Base-by-base conservation (phyloP, 1,140 invertebrate genomes). In the Neomicropteryx cornuta region DNA sequence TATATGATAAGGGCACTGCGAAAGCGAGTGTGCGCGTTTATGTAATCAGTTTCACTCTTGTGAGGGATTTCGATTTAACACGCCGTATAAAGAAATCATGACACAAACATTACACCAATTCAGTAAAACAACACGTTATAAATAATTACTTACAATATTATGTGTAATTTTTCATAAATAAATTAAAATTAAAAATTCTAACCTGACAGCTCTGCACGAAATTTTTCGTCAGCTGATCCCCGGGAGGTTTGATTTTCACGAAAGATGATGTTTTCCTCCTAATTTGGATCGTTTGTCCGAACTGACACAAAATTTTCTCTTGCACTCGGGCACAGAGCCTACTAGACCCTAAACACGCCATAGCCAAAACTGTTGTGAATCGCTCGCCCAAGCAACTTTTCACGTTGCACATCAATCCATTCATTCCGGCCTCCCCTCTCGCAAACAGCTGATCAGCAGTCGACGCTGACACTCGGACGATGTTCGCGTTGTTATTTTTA, bases 301-400 rank as follows among this genome's bases (percentile, higher is more conserved):
- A 76, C 70, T 78, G 75, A 73, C 77, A 81, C 76, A 81, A 67
- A 55, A 67, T 65, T 74, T 79, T 79, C 69, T 80, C 77, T 56
- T 75, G 71, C 64, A 76, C 75, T 67, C 76, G 76, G 72, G 73
- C 76, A 78, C 77, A 80, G 66, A 81, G 71, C 72, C 77, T 75
- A 73, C 74, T 75, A 62, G 77, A 76, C 68, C 75, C 77, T 77
- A 80, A 71, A 75, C 76, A 79, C 73, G 77, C 77, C 77, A 79
- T 81, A 72, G 73, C 72, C 69, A 72, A 70, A 72, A 79, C 76
- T 73, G 72, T 70, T 73, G 69, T 73, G 71, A 72, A 55, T 60
- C 57, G 62, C 56, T 65, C 54, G 56, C 21, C 35, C 20, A 36
- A 37, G 22, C 41, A 58, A 56, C 53, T 59, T 52, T 55, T 49